Conservation (phyloP, 2,797 vertebrate genomes). For the Anolis apletophallus region DNA sequence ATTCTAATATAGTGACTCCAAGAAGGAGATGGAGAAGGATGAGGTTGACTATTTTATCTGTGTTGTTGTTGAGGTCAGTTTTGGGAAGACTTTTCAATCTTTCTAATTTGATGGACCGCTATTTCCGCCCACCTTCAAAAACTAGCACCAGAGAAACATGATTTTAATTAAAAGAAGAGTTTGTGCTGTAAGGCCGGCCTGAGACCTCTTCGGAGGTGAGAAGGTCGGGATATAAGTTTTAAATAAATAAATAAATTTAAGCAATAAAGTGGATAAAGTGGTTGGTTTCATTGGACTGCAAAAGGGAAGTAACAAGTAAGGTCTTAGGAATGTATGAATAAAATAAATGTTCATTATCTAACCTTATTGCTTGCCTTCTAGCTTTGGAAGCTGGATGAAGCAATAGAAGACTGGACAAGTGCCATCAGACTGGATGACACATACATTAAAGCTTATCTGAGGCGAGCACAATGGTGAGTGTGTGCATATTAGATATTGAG, state of each 20-base stretch:
- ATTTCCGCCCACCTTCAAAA: background rate
- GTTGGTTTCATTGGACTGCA: background rate
- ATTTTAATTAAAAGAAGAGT: background rate
- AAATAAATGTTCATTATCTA: background rate
- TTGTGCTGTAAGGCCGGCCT: too few species aligned
- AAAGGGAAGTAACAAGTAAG: background rate
- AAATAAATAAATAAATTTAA: too few species aligned
- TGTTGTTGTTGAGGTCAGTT: background rate
- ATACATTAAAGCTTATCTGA: conserved; percentile 95
- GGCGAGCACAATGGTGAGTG: conserved; percentile 94
- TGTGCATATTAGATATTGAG: background rate
- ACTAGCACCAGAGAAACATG: background rate
- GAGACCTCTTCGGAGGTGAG: too few species aligned
- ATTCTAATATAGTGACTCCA: too few species aligned
- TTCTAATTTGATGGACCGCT: background rate
- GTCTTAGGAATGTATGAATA: too few species aligned
- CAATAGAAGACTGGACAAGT: conserved; percentile 94
- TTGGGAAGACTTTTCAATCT: background rate
- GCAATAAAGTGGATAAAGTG: background rate
- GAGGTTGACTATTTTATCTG: background rate
- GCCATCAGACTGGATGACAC: conserved; percentile 93
- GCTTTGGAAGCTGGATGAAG: conserved; percentile 96
- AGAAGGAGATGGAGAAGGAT: background rate
- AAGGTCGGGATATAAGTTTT: too few species aligned
- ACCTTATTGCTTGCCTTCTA: conserved; percentile 63